Percentiles rank a stretch among this genome's conserved stretches.
These are phyloP conservation scores for Smittia aterrima DNA, from an alignment of 2,888 invertebrate species.

Conservation along the genomic window DNA sequence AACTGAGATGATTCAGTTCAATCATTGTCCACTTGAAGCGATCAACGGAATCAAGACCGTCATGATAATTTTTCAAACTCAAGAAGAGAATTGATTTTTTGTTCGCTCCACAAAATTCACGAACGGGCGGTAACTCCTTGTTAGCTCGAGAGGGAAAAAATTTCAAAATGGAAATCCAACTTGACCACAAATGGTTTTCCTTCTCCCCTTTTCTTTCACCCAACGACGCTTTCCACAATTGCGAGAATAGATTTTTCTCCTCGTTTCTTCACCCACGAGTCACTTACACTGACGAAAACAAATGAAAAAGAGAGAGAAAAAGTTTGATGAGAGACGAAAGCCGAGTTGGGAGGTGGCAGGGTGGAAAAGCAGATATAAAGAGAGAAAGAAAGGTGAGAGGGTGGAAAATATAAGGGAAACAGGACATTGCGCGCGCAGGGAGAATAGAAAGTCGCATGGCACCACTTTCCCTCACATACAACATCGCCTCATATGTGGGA, in stretches of 20 bases:
- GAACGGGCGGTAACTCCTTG: too few relatives aligned
- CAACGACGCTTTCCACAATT: not conserved
- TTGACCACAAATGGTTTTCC: not conserved
- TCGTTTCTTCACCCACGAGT: not conserved
- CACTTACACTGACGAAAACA: not conserved
- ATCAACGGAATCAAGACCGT: too few relatives aligned
- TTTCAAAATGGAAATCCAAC: not conserved
- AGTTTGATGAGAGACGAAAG: not conserved
- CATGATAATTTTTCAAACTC: not conserved
- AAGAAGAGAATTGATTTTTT: not conserved
- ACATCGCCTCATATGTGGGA: conserved; percentile 10
- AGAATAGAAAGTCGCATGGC: conserved; percentile 8
- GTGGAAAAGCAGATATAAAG: too few relatives aligned
- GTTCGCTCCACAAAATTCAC: too few relatives aligned
- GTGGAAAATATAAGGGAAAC: not conserved
- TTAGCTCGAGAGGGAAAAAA: too few relatives aligned
- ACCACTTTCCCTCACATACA: not conserved
- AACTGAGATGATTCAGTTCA: too few relatives aligned
- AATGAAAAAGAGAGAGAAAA: not conserved
- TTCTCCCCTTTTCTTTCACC: too few relatives aligned
- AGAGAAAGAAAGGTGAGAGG: not conserved
- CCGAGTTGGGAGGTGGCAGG: not conserved
- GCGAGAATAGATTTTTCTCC: not conserved
- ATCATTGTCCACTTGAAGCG: too few relatives aligned
- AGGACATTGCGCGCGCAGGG: conserved; percentile 37